Evolutionary conservation across 2,113 vertebrate genomes (phyloP), one percentile per base, ranked within the genome.

Genomic region (Protomyctophum bolini): DNA sequence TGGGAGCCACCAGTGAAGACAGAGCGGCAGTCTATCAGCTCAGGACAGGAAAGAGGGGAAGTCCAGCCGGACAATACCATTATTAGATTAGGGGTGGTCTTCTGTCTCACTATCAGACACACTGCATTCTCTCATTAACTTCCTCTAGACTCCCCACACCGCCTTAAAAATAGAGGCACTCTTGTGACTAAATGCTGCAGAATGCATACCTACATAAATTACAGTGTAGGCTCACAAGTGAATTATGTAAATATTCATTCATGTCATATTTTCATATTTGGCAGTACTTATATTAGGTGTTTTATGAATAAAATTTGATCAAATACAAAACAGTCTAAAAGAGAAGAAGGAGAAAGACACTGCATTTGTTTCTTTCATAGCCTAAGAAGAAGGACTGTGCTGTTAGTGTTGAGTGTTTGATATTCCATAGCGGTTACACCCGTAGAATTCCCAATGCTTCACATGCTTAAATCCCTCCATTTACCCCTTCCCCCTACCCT

Each of bases 1-100:
- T 96, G 94, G 93, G 93, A 95, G 93, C 94, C 95, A 93, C 94
- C 91, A 91, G 93, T 90, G 89, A 93, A 93, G 94, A 96, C 94
- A 96, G 94, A 94, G 94, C 91, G 90, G 94, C 93, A 91, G 94
- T 95, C 93, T 95, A 81, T 92, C 91, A 90, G 87, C 86, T 88
- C 92, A 94, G 90, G 88, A 92, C 89, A 93, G 94, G 91, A 96
- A 91, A 92, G 93, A 86, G 88, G 92, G 92, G 91, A 93, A 93
- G 91, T 88, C 87, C 71, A 66, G 80, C 89, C 89, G 83, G 91
- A 95, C 92, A 94, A 93, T 93, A 87, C 81, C 86, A 77, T 84
- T 83, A 87, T 87, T 81, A 71, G 89, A 91, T 89, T 87, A 88
- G 89, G 89, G 92, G 90, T 93, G 92, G 91, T 92, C 92, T 89